Evolutionary conservation across 1,140 invertebrate species (phyloP).

Genomic region (Lysiphlebus fabarum): DNA sequence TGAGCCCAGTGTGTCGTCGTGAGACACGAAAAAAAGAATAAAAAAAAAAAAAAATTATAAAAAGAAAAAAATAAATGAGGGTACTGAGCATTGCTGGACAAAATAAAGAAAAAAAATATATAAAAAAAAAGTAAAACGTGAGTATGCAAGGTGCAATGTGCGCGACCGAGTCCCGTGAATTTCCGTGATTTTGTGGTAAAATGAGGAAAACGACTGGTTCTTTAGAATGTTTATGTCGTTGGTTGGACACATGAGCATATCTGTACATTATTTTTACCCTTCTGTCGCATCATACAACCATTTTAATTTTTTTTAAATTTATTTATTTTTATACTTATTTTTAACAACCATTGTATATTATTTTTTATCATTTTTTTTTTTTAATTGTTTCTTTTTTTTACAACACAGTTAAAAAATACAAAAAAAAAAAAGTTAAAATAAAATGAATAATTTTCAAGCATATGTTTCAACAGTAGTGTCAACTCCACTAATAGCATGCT

Average conservation of each 20-base stretch:
- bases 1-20: conserved; percentile 31
- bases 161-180: conserved; percentile 29
- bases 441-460: conserved; percentile 21
- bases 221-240: conserved; percentile 46
- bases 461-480: conserved; percentile 32
- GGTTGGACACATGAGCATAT: conserved; percentile 28
- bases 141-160: conserved; percentile 17
- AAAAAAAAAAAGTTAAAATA: no score
- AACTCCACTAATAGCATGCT: conserved; percentile 41
- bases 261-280: conserved; percentile 11
- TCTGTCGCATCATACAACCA: conserved; percentile 19
- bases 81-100: conserved; percentile 8
- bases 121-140: neutral
- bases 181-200: conserved; percentile 39
- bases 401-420: neutral
- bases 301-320: no score
- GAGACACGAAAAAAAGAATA: conserved; percentile 14
- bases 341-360: neutral
- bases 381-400: conserved; percentile 3
- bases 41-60: conserved; percentile 23
- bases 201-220: conserved; percentile 27
- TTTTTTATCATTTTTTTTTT: conserved; percentile 27
- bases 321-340: conserved; percentile 4
- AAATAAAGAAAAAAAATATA: neutral
- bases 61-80: conserved; percentile 13